Percentiles rank a stretch among this genome's conserved stretches.
Evolutionary conservation across 2,888 invertebrate genomes (phyloP).

Genomic region (Ethmia dodecea): DNA sequence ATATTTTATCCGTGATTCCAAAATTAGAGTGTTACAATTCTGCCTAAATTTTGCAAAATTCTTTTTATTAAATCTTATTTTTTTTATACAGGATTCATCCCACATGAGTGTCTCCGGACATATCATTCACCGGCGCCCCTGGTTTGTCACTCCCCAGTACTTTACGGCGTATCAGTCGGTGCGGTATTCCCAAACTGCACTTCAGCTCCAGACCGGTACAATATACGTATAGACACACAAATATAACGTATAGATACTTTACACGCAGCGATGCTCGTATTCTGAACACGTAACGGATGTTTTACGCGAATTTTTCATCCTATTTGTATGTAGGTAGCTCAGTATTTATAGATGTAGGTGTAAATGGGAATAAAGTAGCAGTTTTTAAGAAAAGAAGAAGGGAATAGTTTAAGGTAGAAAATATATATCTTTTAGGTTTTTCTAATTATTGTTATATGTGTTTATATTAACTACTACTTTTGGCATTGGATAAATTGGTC

Average conservation of each 20-base stretch:
- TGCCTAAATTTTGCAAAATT: too few species aligned
- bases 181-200: constrained; percentile 77
- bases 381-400: too few species aligned
- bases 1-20: too few species aligned
- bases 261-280: constrained; percentile 32
- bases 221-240: constrained; percentile 8
- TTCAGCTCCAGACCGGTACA: constrained; percentile 43
- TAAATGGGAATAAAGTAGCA: background rate
- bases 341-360: constrained; percentile 8
- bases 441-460: too few species aligned
- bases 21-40: too few species aligned
- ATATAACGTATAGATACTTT: constrained; percentile 9
- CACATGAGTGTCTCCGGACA: constrained; percentile 27
- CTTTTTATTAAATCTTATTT: too few species aligned
- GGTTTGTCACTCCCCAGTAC: constrained; percentile 38
- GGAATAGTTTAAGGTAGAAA: too few species aligned
- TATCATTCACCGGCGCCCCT: constrained; percentile 22
- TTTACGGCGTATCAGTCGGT: constrained; percentile 74
- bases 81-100: too few species aligned
- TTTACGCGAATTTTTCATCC: constrained; percentile 44
- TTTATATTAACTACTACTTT: too few species aligned
- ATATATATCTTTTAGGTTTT: too few species aligned
- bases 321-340: constrained; percentile 29
- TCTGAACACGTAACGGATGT: constrained; percentile 55
- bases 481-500: too few species aligned